Evolutionary conservation across 1,140 invertebrate genomes (phyloP), one percentile per base, ranked within the genome.

Genomic region (Hydropsyche tenuis): DNA sequence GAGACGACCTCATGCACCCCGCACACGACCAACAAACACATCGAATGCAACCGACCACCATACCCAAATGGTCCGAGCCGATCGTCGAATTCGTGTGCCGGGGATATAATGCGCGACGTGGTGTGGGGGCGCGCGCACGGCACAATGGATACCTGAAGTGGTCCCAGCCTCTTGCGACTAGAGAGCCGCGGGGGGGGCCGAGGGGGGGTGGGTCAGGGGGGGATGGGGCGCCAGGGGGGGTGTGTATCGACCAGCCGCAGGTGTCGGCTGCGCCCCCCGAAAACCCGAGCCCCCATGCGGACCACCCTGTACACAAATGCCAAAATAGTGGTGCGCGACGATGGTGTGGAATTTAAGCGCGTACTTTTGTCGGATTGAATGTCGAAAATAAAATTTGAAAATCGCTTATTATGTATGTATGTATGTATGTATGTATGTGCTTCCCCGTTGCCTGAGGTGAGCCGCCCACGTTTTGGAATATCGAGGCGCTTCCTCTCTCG

Each of bases 71-170:
- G 30, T 37, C 5, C 7, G 20, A 53, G 18, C 16, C 23, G 63
- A 43, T 65, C 63, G 63, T 5, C 63, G 30, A 63, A 63, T 65
- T 65, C 20, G 63, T 46, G 14, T 14, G 30, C 14, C 16, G 14
- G 30, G 23, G 63, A 20, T 18, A 23, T 46, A 65, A 43, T 42
- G 30, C 63, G 30, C 63, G 27, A 23, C n/a, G n/a, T n/a, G n/a
- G n/a, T n/a, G n/a, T n/a, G 63, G 30, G 63, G 16, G 37, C 20
- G 63, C 14, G n/a, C n/a, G n/a, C n/a, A n/a, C 30, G 30, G 60
- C 65, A 69, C 65, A 69, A 69, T 69, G 65, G 65, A 69, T 69
- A 69, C 65, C 65, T 69, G 65, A 69, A 69, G 65, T 69, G 65
- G 45, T 69, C 65, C 12, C 65, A 69, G 65, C 43, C 65, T 69